These are phyloP conservation scores for Radopholus similis DNA, from an alignment of 1,140 invertebrate species.

Conservation along the genomic window DNA sequence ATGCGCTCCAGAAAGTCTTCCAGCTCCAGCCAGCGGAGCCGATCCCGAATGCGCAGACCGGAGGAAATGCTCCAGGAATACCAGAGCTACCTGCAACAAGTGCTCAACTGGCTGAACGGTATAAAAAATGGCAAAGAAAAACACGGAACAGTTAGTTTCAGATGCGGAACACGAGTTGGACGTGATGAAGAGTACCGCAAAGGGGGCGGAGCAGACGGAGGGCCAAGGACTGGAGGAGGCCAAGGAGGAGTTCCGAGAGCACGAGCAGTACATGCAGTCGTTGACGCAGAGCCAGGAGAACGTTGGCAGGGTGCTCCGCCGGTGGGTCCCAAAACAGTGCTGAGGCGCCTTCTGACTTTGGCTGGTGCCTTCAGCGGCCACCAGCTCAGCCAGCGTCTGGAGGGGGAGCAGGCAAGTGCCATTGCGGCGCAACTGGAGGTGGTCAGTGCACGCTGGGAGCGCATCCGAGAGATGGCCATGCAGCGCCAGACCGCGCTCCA, in stretches of 20 bases:
- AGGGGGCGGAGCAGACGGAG: slow-evolving; percentile 36
- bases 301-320: slow-evolving; percentile 53
- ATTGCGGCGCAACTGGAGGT: slow-evolving; percentile 45
- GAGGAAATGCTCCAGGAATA: slow-evolving; percentile 52
- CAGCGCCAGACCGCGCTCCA: slow-evolving; percentile 43
- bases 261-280: slow-evolving; percentile 54
- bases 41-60: slow-evolving; percentile 31
- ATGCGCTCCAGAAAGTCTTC: slow-evolving; percentile 52
- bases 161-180: slow-evolving; percentile 28
- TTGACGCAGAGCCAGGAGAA: slow-evolving; percentile 56
- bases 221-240: slow-evolving; percentile 37
- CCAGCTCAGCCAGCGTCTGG: slow-evolving; percentile 44
- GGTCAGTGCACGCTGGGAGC: slow-evolving; percentile 54
- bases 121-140: not conserved
- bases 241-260: slow-evolving; percentile 51
- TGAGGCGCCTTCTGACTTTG: not conserved
- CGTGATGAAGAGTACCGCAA: slow-evolving; percentile 6
- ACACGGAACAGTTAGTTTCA: slow-evolving; percentile 33
- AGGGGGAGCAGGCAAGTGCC: slow-evolving; percentile 34
- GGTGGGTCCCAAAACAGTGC: slow-evolving; percentile 15
- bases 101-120: slow-evolving; percentile 15
- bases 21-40: slow-evolving; percentile 35
- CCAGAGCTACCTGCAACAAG: slow-evolving; percentile 47
- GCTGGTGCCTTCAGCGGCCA: slow-evolving; percentile 38
- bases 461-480: slow-evolving; percentile 46